These are phyloP conservation scores for Neoaliturus tenellus DNA, from an alignment of 2,888 invertebrate genomes.

Conservation along the genomic window DNA sequence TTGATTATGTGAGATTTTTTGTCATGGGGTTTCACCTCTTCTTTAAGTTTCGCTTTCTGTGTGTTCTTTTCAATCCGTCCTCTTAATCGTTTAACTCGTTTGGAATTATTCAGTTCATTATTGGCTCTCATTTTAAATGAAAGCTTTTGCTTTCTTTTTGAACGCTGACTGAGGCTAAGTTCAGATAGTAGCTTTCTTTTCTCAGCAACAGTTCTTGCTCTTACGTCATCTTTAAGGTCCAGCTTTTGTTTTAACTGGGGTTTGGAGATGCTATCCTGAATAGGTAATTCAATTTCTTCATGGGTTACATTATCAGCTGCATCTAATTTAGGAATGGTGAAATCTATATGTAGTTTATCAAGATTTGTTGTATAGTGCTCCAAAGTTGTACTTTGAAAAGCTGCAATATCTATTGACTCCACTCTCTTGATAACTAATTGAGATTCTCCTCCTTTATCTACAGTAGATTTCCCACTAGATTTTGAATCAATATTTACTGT, in stretches of 20 bases:
- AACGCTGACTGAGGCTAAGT: neutral
- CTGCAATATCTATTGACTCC: neutral
- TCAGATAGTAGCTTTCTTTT: constrained; percentile 27
- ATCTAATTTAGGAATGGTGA: constrained; percentile 37
- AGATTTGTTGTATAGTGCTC: constrained; percentile 31
- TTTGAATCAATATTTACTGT: neutral
- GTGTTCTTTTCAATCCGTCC: neutral
- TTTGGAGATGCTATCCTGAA: too few relatives aligned
- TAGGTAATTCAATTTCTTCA: constrained; percentile 39
- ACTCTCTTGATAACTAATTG: neutral
- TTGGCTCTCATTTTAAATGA: constrained; percentile 33
- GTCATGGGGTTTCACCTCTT: neutral
- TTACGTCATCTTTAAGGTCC: neutral
- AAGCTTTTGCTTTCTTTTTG: constrained; percentile 16
- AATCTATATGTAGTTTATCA: constrained; percentile 27
- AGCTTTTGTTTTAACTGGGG: neutral
- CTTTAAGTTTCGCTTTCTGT: neutral
- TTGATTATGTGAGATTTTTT: neutral
- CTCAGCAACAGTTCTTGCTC: constrained; percentile 53
- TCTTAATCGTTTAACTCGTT: constrained; percentile 1
- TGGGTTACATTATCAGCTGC: constrained; percentile 54
- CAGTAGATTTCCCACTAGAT: neutral
- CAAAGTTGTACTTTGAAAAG: constrained; percentile 38
- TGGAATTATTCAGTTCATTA: neutral
- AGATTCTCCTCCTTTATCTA: neutral